These are phyloP conservation scores for Atopsyche davidsoni DNA, from an alignment of 1,140 invertebrate genomes.

Conservation along the genomic window DNA sequence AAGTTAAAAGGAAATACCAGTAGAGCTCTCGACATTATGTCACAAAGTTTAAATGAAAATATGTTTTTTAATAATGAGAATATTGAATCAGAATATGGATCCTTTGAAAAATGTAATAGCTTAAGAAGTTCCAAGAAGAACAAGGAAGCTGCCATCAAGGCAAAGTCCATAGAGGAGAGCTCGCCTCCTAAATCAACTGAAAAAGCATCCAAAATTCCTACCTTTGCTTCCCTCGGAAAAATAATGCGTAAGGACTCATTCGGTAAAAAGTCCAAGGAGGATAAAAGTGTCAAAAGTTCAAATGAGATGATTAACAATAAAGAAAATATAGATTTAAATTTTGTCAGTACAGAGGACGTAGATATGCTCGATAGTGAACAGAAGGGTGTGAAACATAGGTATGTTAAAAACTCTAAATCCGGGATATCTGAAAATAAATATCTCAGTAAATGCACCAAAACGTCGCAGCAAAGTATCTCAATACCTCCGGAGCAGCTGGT, in stretches of 20 bases:
- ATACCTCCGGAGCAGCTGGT: conserved; percentile 39
- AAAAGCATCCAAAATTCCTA: conserved; percentile 43
- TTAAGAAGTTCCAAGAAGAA: conserved; percentile 43
- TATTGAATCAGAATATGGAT: conserved; percentile 39
- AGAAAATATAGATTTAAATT: conserved; percentile 33
- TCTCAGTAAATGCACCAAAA: conserved; percentile 24
- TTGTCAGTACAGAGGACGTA: not conserved
- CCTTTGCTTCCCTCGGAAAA: conserved; percentile 44
- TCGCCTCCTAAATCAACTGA: conserved; percentile 5
- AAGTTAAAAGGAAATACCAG: conserved; percentile 36
- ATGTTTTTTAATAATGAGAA: conserved; percentile 50
- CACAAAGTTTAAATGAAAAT: conserved; percentile 55
- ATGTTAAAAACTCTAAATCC: conserved; percentile 42
- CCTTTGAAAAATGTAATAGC: conserved; percentile 43
- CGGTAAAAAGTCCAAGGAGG: conserved; percentile 37
- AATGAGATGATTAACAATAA: conserved; percentile 19
- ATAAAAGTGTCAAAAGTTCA: conserved; percentile 11
- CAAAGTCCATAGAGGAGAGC: conserved; percentile 31
- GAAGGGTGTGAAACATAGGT: conserved; percentile 36
- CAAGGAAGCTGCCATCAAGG: conserved; percentile 30
- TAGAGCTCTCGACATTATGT: conserved; percentile 50
- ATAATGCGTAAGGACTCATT: conserved; percentile 47
- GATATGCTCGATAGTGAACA: conserved; percentile 24
- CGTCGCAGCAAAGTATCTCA: conserved; percentile 34
- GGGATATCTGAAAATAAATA: conserved; percentile 36